Base-by-base conservation (phyloP, 1,140 invertebrate genomes). In the Luehdorfia chinensis region DNA sequence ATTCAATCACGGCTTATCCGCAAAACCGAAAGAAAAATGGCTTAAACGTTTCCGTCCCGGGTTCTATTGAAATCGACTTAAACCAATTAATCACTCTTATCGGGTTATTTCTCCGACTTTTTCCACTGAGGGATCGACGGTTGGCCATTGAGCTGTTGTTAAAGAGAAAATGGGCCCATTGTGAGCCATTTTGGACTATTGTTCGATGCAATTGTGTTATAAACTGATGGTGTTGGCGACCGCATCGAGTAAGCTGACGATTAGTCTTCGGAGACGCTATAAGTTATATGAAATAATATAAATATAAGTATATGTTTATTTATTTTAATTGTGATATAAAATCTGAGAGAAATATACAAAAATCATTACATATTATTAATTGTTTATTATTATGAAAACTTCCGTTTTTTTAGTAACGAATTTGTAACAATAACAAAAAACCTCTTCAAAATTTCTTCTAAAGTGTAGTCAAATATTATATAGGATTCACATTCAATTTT, bases 51-150 rank as follows among this genome's bases (percentile, higher is more conserved):
- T 46, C 60, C 55, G 57, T 59, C 23, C 33, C 49, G 33, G 59
- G 64, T 75, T 78, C 75, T 69, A 84, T 80, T 84, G 79, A 84
- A 75, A 71, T 71, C 65, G 66, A 65, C 67, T 80, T 78, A 76
- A 77, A 69, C 64, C 79, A 79, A 84, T 84, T 84, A 84, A 84
- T 84, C 78, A 85, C 72, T 75, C 71, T 80, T 84, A 84, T 84
- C 80, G 64, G 65, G 54, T 55, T 63, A 62, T 71, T 77, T 72
- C 69, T 60, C 73, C 50, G 61, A 70, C 69, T 78, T 79, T 80
- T 81, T 78, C 66, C 59, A 43, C 53, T 45, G 43, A 63, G 73
- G 75, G 71, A 61, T 66, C 56, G 66, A 59, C 62, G 61, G 57
- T 60, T 73, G 70, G 68, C 72, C 77, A 70, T 73, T 73, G 65